phyloP scores from a whole-genome alignment of 2,888 invertebrate genomes.

The Drosophila melanosoma region DNA sequence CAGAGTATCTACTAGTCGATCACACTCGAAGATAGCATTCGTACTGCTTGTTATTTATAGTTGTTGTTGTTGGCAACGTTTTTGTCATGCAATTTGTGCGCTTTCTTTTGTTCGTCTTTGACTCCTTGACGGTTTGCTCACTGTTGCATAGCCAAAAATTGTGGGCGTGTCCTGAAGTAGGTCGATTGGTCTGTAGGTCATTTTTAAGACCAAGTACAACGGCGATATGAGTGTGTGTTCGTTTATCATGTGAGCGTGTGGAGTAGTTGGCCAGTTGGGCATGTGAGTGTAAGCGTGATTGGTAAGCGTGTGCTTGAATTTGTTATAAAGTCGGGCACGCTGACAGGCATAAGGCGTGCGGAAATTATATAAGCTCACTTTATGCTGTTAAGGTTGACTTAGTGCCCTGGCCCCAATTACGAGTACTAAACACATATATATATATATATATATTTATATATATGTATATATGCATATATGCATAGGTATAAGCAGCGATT shows the following conservation, averaged over 20 bases:
- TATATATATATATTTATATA: neutral
- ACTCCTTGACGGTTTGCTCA: slow-evolving; percentile 34
- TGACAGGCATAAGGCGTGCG: slow-evolving; percentile 55
- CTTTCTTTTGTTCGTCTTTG: slow-evolving; percentile 45
- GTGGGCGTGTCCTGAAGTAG: slow-evolving; percentile 62
- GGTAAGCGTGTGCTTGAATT: slow-evolving; percentile 28
- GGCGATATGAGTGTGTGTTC: slow-evolving; percentile 1
- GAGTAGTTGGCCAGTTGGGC: neutral
- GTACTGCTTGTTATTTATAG: slow-evolving; percentile 16
- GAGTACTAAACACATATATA: slow-evolving; percentile 10
- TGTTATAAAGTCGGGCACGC: slow-evolving; percentile 41
- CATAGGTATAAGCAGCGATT: slow-evolving; percentile 34
- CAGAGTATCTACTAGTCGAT: neutral
- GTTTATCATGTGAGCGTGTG: neutral
- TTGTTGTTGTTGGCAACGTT: slow-evolving; percentile 46
- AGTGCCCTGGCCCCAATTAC: slow-evolving; percentile 59
- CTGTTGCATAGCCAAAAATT: slow-evolving; percentile 48
- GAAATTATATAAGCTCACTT: slow-evolving; percentile 71
- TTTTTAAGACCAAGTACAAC: slow-evolving; percentile 24
- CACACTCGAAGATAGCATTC: neutral
- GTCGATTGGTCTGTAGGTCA: slow-evolving; percentile 64
- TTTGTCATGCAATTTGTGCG: slow-evolving; percentile 62
- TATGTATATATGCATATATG: neutral
- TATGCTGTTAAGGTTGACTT: slow-evolving; percentile 65
- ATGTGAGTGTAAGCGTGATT: slow-evolving; percentile 3